A percentile compares a stretch with the other conserved stretches of the same genome.
phyloP scores from a whole-genome alignment of 2,113 vertebrate genomes.

The Mystacornis crossleyi region DNA sequence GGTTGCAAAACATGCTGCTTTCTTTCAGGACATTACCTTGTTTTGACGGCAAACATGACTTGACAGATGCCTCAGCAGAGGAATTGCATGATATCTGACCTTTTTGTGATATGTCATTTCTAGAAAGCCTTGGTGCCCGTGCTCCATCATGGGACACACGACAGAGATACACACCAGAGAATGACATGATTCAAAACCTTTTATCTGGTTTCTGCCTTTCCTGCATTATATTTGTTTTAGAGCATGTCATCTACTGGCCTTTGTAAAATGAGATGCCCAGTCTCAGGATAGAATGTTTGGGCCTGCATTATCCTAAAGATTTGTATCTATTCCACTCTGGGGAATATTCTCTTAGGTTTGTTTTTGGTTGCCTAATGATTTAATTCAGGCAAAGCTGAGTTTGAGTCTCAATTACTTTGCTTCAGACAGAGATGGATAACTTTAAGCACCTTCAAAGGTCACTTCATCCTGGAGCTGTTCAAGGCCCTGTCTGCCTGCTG shows the following conservation, averaged over 20 bases:
- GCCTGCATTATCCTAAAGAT: not conserved
- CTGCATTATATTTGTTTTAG: not conserved
- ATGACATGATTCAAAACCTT: not conserved
- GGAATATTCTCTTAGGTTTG: not conserved
- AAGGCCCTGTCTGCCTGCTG: not conserved
- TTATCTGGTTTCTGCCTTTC: not conserved
- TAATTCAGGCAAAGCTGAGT: not conserved
- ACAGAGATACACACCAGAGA: not conserved
- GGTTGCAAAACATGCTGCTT: not conserved
- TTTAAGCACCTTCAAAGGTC: slow-evolving; percentile 1
- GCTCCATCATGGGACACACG: slow-evolving; percentile 5
- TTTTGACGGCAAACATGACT: slow-evolving; percentile 20
- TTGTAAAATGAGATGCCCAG: not conserved
- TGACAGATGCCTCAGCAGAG: slow-evolving; percentile 57
- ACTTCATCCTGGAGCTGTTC: not conserved
- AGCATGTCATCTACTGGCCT: not conserved
- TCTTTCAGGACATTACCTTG: slow-evolving; percentile 39
- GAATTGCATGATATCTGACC: slow-evolving; percentile 47
- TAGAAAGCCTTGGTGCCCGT: slow-evolving; percentile 6
- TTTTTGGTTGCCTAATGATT: not conserved
- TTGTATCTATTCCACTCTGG: not conserved
- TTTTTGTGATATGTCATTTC: slow-evolving; percentile 46
- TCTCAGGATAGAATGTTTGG: not conserved
- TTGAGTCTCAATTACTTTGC: not conserved
- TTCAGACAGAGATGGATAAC: slow-evolving; percentile 40